A percentile compares a stretch with the other conserved stretches of the same genome.
Conservation (phyloP, 2,797 vertebrate genomes). For the Pseudocheirus occidentalis region DNA sequence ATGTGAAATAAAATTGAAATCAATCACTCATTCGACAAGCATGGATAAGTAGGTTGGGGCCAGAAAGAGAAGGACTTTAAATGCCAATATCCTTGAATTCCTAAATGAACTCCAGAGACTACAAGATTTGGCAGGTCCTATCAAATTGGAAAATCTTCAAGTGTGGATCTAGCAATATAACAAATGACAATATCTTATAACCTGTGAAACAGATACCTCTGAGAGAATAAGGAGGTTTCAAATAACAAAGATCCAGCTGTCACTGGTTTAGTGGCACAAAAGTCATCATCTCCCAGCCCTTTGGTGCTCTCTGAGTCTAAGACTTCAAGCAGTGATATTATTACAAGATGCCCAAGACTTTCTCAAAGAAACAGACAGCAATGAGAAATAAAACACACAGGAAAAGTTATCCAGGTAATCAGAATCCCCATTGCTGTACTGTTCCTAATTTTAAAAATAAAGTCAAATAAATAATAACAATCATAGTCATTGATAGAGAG, state of each 20-base stretch:
- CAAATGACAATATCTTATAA: background rate
- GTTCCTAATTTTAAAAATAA: background rate
- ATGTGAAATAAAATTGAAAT: background rate
- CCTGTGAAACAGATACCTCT: background rate
- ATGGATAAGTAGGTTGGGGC: background rate
- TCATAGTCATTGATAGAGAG: background rate
- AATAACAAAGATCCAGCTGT: background rate
- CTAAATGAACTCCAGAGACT: background rate
- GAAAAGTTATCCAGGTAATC: background rate
- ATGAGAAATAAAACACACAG: background rate
- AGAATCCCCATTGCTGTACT: background rate
- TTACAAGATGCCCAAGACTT: background rate
- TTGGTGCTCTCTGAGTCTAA: background rate
- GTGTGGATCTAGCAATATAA: background rate
- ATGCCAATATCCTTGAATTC: background rate
- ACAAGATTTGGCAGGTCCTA: background rate
- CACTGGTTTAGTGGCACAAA: background rate
- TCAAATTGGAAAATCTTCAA: background rate
- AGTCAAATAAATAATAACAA: background rate
- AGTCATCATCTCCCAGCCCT: background rate
- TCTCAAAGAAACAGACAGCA: background rate
- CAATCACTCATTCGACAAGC: background rate
- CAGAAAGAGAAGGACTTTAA: background rate
- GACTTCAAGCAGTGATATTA: background rate
- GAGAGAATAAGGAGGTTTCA: background rate